These are phyloP conservation scores for Chondrilla cf. caribensis DNA, from an alignment of 37 sponge, comb jelly and placozoan genomes.

Conservation along the genomic window DNA sequence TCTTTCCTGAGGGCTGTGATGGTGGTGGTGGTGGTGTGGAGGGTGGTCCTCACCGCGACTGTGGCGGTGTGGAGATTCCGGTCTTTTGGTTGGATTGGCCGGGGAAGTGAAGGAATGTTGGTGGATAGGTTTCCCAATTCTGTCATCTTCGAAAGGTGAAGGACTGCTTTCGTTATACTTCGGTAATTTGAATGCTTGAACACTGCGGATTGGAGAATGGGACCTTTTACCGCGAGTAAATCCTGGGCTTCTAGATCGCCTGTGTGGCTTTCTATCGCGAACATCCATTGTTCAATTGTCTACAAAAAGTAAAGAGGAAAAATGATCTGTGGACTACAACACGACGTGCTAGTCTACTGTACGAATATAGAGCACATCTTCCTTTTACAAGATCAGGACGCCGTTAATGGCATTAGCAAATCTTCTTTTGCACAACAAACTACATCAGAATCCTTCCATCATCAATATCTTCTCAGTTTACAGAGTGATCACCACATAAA, in stretches of 20 bases:
- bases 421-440: no score
- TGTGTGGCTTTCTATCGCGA: not conserved
- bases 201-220: no score
- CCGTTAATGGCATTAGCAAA: no score
- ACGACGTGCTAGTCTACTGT: no score
- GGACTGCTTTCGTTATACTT: not conserved
- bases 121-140: slow-evolving; percentile 23
- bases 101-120: not conserved
- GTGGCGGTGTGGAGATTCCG: not conserved
- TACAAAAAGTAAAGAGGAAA: not conserved
- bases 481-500: no score
- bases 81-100: not conserved
- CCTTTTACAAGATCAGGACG: no score
- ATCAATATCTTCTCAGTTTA: no score
- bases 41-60: not conserved
- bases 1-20: not conserved
- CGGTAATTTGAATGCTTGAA: not conserved
- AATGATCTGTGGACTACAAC: no score
- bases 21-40: not conserved
- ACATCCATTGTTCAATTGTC: not conserved
- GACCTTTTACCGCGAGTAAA: not conserved
- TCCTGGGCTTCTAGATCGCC: not conserved
- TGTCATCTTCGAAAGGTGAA: slow-evolving; percentile 11
- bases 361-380: no score
- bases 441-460: no score